These are phyloP conservation scores for Gallinago solitaria DNA, from an alignment of 2,797 vertebrate species.

Conservation along the genomic window DNA sequence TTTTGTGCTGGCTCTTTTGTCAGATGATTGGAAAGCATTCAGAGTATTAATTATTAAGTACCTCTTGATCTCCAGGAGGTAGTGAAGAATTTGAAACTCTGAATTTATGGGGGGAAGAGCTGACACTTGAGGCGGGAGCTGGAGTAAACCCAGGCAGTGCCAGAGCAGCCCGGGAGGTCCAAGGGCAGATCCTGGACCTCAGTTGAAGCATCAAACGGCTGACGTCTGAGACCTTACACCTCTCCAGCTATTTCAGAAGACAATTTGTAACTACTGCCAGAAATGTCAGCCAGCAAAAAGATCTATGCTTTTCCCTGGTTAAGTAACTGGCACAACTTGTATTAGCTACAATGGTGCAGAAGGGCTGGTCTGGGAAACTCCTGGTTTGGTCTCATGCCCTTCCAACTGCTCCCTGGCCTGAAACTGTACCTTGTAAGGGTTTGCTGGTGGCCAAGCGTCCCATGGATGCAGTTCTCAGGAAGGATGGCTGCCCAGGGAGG, in stretches of 20 bases:
- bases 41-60: slow-evolving; percentile 26
- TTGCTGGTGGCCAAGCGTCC: not conserved
- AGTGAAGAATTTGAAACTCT: not conserved
- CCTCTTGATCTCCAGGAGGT: not conserved
- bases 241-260: slow-evolving; percentile 37
- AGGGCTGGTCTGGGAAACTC: not conserved
- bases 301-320: not conserved
- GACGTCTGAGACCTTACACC: not conserved
- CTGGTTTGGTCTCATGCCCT: not conserved
- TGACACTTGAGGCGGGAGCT: not conserved
- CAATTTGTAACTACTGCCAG: slow-evolving; percentile 37
- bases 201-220: not conserved
- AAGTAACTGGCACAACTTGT: not conserved
- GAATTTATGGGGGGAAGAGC: not conserved
- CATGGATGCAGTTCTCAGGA: rapidly evolving
- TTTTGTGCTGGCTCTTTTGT: not conserved
- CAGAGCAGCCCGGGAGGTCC: not conserved
- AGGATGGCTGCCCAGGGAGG: not conserved
- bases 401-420: not conserved
- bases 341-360: not conserved
- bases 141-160: not conserved
- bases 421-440: not conserved
- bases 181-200: not conserved
- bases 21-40: not conserved
- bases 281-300: not conserved